Conservation (phyloP, 2,888 invertebrate genomes). For the Neoscelio sp. region DNA sequence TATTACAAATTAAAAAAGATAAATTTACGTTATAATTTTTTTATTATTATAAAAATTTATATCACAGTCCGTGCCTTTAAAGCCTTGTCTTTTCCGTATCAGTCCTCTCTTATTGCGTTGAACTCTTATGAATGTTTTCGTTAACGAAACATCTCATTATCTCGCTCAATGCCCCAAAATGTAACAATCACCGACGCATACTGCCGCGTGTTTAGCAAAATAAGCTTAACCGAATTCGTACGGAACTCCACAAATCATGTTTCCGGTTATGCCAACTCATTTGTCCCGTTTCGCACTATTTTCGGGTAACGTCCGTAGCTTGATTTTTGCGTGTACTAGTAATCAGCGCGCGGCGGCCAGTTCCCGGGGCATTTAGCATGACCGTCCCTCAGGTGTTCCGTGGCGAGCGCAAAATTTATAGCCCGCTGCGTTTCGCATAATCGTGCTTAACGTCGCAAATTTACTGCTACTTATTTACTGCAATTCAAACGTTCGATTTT, state of each 20-base stretch:
- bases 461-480: conserved; percentile 60
- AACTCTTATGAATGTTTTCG: too few species aligned
- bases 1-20: too few species aligned
- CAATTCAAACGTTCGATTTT: conserved; percentile 44
- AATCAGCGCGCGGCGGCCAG: conserved; percentile 46
- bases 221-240: conserved; percentile 41
- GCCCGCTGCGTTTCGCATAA: conserved; percentile 60
- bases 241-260: conserved; percentile 53
- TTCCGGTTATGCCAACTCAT: conserved; percentile 45
- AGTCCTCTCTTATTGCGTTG: too few species aligned
- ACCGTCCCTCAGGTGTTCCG: conserved; percentile 58
- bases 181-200: conserved; percentile 9
- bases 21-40: too few species aligned
- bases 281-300: conserved; percentile 42
- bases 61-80: too few species aligned
- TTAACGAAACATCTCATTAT: conserved; percentile 16
- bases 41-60: too few species aligned
- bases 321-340: conserved; percentile 55
- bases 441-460: conserved; percentile 58
- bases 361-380: conserved; percentile 36
- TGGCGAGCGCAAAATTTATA: conserved; percentile 46
- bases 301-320: conserved; percentile 27
- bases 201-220: conserved; percentile 23
- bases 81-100: too few species aligned
- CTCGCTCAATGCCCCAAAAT: background rate